These are phyloP conservation scores for Puffinus mauretanicus DNA, from an alignment of 2,113 vertebrate genomes.

Conservation along the genomic window DNA sequence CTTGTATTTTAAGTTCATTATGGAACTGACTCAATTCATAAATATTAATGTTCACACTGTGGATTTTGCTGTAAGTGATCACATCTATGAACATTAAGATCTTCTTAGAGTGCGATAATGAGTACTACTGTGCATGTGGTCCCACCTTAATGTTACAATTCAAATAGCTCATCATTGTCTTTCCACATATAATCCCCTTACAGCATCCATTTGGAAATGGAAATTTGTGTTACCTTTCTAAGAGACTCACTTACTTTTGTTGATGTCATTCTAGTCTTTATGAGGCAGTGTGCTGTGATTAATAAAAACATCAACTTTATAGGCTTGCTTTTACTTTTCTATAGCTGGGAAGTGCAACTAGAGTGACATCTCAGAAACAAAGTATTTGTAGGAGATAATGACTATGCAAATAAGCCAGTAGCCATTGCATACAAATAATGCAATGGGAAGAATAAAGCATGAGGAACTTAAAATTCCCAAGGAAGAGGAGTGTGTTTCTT, in stretches of 20 bases:
- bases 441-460: neutral
- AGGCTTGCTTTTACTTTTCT: neutral
- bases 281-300: neutral
- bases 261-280: neutral
- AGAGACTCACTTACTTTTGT: neutral
- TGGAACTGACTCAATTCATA: conserved; percentile 35
- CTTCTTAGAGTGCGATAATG: conserved; percentile 34
- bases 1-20: neutral
- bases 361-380: neutral
- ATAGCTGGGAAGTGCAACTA: neutral
- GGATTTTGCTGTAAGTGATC: conserved; percentile 46
- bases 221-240: neutral
- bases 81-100: conserved; percentile 51
- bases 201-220: neutral
- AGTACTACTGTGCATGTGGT: neutral
- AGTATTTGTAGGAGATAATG: neutral
- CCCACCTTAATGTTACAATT: neutral
- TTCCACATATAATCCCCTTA: neutral
- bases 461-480: neutral
- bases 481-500: neutral
- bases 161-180: neutral
- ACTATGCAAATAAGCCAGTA: neutral
- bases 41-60: conserved; percentile 52
- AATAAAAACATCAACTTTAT: neutral
- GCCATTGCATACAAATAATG: neutral